A percentile compares a stretch with the other conserved stretches of the same genome.
phyloP scores from a whole-genome alignment of 2,888 invertebrate genomes.

The Sinotaia quadrata region DNA sequence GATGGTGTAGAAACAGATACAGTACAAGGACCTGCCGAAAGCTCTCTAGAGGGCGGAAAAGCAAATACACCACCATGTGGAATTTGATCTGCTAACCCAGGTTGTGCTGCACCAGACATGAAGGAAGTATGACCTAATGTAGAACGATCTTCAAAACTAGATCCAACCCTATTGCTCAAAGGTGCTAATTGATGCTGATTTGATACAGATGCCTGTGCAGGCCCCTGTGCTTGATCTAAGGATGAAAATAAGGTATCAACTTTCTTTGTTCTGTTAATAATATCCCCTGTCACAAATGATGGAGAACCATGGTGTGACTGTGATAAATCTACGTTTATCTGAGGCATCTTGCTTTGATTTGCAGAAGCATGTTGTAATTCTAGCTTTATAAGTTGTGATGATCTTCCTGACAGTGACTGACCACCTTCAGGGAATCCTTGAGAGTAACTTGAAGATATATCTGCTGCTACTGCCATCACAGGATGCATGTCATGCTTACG shows the following conservation, averaged over 20 bases:
- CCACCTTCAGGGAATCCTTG: conserved; percentile 6
- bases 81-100: background rate
- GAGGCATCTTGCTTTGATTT: background rate
- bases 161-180: background rate
- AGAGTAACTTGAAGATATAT: background rate
- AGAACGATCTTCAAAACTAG: conserved; percentile 1
- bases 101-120: conserved; percentile 9
- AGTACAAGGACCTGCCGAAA: background rate
- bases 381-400: no score
- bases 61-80: conserved; percentile 17
- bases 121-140: conserved; percentile 14
- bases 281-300: background rate
- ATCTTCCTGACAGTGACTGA: no score
- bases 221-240: background rate
- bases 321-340: background rate
- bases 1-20: background rate
- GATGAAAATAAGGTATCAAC: no score
- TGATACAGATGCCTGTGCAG: background rate
- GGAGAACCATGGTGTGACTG: background rate
- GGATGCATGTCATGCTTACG: no score
- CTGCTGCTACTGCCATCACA: no score
- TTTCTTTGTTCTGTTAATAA: background rate
- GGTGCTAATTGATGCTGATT: no score
- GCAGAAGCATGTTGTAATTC: no score
- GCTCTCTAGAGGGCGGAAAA: conserved; percentile 7